A percentile compares a stretch with the other conserved stretches of the same genome.
These are phyloP conservation scores for Mesoligia furuncula DNA, from an alignment of 2,888 invertebrate genomes.

Conservation along the genomic window DNA sequence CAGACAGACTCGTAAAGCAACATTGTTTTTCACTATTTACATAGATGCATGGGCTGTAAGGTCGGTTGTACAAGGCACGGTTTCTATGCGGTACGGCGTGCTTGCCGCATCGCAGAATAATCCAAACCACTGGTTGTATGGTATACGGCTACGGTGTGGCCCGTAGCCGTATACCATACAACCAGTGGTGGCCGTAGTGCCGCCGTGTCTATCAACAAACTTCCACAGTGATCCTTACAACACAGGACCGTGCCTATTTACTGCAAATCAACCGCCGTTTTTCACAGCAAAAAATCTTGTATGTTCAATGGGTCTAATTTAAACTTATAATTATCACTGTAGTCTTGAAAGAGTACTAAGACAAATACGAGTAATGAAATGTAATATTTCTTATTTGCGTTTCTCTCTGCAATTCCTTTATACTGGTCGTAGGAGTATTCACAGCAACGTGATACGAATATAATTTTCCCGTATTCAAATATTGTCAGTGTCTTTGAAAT, in stretches of 20 bases:
- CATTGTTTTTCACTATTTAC: neutral
- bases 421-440: slow-evolving; percentile 11
- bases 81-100: too few relatives aligned
- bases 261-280: neutral
- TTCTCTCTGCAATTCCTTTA: slow-evolving; percentile 13
- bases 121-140: neutral
- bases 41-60: neutral
- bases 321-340: neutral
- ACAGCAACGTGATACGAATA: slow-evolving; percentile 51
- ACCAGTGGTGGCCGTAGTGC: too few relatives aligned
- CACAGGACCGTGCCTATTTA: neutral
- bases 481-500: slow-evolving; percentile 60
- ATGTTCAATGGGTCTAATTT: neutral
- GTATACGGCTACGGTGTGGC: too few relatives aligned
- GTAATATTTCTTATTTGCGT: slow-evolving; percentile 11
- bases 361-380: slow-evolving; percentile 8
- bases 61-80: neutral
- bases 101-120: neutral
- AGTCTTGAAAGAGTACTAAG: slow-evolving; percentile 2
- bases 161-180: too few relatives aligned
- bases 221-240: neutral
- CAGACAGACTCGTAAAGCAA: neutral
- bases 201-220: neutral
- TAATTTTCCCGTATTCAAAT: slow-evolving; percentile 61
- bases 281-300: neutral